Base-by-base conservation (phyloP, 2,797 vertebrate genomes). In the Lagodon rhomboides region DNA sequence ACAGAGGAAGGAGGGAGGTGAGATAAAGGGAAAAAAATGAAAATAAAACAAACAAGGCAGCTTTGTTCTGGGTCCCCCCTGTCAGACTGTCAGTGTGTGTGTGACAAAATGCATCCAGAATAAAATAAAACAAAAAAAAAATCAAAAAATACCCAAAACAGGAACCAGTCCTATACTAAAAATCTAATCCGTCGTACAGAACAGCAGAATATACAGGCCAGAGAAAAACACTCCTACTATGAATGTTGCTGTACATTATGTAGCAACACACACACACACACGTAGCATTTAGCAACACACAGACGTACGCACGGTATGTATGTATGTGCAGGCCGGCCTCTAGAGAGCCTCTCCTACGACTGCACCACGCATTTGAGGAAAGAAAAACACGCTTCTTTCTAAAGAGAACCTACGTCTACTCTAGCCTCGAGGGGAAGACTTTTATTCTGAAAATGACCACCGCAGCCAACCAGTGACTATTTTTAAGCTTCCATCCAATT, bases 171-270 rank as follows among this genome's bases (percentile, higher is more conserved):
- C 94, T 85, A 79, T 78, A 80, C 90, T 84, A 85, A 77, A 89
- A 84, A 73, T 72, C 77, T 30, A 90, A 75, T 75, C 77, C 83
- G 80, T 87, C 41, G 12, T 83, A 92, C 80, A 78, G 79, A 91
- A 91, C 92, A 92, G 90, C 92, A 92, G 83, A 92, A 93, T 91
- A 88, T 89, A 93, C 89, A 93, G 86, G 85, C 91, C 89, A 73
- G 70, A 77, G 30, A 80, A 85, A 78, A 72, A 84, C 89, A 85
- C 86, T 82, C 87, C 88, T 84, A 82, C 59, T 69, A 84, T 84
- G 76, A 68, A 85, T 77, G 89, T 88, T 91, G 90, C 87, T 79
- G 74, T 91, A 90, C 90, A 86, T 89, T 91, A 91, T 86, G 85
- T 89, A 91, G 90, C 91, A 92, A 92, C 90, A 79, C 4, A 56